Percentiles rank a stretch among this genome's conserved stretches.
Conservation (phyloP, 2,113 vertebrate species). For the Leptobrachium ailaonicum region DNA sequence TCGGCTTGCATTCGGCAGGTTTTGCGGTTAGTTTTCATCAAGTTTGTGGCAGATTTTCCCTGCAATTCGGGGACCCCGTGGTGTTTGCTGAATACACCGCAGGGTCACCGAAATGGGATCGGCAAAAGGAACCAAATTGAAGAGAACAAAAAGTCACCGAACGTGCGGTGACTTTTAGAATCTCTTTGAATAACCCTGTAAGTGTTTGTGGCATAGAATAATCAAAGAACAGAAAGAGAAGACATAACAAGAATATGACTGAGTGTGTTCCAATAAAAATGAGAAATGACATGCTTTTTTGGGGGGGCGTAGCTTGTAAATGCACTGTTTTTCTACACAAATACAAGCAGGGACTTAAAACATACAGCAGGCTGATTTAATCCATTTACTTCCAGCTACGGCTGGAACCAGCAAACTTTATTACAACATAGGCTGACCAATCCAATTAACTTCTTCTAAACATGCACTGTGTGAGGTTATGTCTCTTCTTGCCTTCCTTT, state of each 20-base stretch:
- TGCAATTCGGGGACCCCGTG: too few relatives aligned
- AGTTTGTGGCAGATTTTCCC: too few relatives aligned
- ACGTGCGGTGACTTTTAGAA: too few relatives aligned
- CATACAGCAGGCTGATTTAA: slow-evolving; percentile 40
- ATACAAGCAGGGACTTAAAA: slow-evolving; percentile 38
- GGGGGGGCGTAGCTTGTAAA: slow-evolving; percentile 7
- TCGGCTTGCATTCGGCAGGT: too few relatives aligned
- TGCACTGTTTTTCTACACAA: slow-evolving; percentile 47
- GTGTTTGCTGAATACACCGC: too few relatives aligned
- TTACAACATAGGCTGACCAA: slow-evolving; percentile 23
- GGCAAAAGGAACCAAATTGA: too few relatives aligned
- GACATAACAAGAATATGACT: slow-evolving; percentile 21
- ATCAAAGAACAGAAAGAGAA: too few relatives aligned
- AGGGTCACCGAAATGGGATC: too few relatives aligned
- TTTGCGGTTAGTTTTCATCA: too few relatives aligned
- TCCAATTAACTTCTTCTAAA: slow-evolving; percentile 50
- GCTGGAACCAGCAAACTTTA: slow-evolving; percentile 20
- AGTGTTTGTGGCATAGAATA: too few relatives aligned
- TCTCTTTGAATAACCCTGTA: too few relatives aligned
- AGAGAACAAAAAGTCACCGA: too few relatives aligned
- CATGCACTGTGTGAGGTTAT: slow-evolving; percentile 27
- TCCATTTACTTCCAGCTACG: slow-evolving; percentile 27
- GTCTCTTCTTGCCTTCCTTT: slow-evolving; percentile 46
- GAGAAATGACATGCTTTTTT: slow-evolving; percentile 35
- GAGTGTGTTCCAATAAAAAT: slow-evolving; percentile 47